Percentiles rank a stretch among this genome's conserved stretches.
These are phyloP conservation scores for Anhinga rufa DNA, from an alignment of 2,113 vertebrate species.

Conservation along the genomic window DNA sequence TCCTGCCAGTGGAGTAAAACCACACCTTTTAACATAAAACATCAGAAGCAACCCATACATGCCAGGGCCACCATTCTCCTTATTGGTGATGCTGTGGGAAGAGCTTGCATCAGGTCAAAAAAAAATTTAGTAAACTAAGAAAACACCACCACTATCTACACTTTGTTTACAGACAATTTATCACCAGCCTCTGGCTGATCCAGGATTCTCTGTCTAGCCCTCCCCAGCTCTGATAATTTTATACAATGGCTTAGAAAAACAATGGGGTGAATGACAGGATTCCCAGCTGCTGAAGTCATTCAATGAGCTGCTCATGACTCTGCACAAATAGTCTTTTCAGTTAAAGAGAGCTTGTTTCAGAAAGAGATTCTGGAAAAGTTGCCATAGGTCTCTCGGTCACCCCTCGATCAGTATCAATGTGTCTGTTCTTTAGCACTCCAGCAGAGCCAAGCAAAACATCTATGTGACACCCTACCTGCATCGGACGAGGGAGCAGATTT, in stretches of 20 bases:
- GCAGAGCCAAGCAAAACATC: background rate
- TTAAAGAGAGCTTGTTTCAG: background rate
- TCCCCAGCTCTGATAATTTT: background rate
- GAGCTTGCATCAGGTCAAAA: background rate
- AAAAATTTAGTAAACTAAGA: background rate
- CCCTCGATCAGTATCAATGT: background rate
- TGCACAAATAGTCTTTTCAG: slow-evolving; percentile 28
- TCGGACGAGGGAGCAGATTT: background rate
- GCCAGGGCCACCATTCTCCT: background rate
- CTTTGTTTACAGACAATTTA: background rate
- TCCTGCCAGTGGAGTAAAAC: background rate
- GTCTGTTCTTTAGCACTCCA: background rate
- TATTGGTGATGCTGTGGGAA: background rate
- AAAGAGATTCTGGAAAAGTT: background rate
- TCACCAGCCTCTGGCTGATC: background rate
- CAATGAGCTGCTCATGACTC: slow-evolving; percentile 6
- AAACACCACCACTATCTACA: no score
- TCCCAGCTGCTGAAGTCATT: slow-evolving; percentile 57
- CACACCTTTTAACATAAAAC: background rate
- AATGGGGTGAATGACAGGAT: slow-evolving; percentile 19
- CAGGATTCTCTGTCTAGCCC: background rate
- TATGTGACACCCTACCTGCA: background rate
- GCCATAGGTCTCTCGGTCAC: background rate
- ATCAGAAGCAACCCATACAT: background rate
- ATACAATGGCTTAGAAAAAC: slow-evolving; percentile 32